A percentile compares a stretch with the other conserved stretches of the same genome.
These are phyloP conservation scores for Penaeus indicus DNA, from an alignment of 1,140 invertebrate species.

Conservation along the genomic window DNA sequence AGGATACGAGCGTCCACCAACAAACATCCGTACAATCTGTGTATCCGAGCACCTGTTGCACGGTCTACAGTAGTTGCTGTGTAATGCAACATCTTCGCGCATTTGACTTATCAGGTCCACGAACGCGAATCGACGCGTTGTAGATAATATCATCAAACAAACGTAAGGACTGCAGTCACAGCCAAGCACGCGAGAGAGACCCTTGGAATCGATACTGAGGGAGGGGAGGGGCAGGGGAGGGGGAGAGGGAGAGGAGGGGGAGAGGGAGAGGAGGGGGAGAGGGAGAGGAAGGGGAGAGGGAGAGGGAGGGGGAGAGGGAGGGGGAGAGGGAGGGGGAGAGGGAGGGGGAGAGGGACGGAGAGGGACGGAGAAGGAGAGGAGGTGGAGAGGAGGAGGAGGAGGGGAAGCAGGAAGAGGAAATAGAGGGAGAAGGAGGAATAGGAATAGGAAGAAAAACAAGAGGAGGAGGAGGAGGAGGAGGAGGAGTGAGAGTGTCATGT, in stretches of 20 bases:
- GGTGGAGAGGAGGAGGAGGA: neutral
- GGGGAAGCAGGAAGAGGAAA: neutral
- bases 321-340: neutral
- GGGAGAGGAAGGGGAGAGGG: neutral
- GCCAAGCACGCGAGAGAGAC: no score
- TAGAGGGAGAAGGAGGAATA: no score
- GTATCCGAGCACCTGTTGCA: no score
- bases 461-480: neutral
- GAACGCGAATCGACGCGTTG: no score
- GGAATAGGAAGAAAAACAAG: neutral
- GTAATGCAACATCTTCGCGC: no score
- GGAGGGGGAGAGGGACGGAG: neutral
- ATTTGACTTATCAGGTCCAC: no score
- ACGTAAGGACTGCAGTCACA: no score
- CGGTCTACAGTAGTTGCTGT: no score
- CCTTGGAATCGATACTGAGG: no score
- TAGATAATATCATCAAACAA: no score
- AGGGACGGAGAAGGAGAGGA: neutral
- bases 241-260: neutral
- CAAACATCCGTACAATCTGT: no score
- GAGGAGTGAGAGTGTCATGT: neutral
- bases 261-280: neutral
- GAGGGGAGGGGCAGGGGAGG: neutral
- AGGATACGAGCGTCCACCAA: no score
- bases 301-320: neutral